phyloP scores from a whole-genome alignment of 2,797 vertebrate species.

The Pipistrellus nathusii region DNA sequence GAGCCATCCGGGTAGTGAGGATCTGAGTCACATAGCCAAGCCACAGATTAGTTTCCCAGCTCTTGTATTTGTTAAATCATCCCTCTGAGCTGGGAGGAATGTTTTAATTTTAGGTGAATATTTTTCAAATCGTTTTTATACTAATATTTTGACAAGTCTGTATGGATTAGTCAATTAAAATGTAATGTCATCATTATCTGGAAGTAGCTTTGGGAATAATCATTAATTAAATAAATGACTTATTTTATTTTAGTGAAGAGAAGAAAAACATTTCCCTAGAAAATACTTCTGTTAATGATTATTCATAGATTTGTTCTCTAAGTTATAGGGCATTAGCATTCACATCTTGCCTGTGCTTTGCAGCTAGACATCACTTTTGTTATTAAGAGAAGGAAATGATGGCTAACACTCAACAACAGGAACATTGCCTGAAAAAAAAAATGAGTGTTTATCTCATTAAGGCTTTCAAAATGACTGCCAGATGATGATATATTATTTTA shows the following conservation, averaged over 20 bases:
- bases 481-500: slow-evolving; percentile 78
- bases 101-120: slow-evolving; percentile 44
- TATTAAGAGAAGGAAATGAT: slow-evolving; percentile 59
- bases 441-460: slow-evolving; percentile 78
- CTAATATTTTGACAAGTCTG: slow-evolving; percentile 64
- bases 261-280: slow-evolving; percentile 62
- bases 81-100: neutral
- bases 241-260: slow-evolving; percentile 63
- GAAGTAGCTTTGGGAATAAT: slow-evolving; percentile 69
- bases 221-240: slow-evolving; percentile 68
- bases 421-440: slow-evolving; percentile 70
- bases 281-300: slow-evolving; percentile 57
- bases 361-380: slow-evolving; percentile 35
- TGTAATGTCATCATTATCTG: slow-evolving; percentile 51
- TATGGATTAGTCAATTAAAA: slow-evolving; percentile 58
- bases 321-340: slow-evolving; percentile 61
- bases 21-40: neutral
- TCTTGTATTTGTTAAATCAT: slow-evolving; percentile 55
- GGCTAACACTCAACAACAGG: slow-evolving; percentile 64
- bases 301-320: slow-evolving; percentile 52
- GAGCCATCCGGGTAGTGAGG: neutral
- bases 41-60: neutral
- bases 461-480: slow-evolving; percentile 68
- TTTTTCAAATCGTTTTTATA: slow-evolving; percentile 29
- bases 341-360: slow-evolving; percentile 32